Base-by-base conservation (phyloP, 2,888 invertebrate species). In the Coremacera marginata region DNA sequence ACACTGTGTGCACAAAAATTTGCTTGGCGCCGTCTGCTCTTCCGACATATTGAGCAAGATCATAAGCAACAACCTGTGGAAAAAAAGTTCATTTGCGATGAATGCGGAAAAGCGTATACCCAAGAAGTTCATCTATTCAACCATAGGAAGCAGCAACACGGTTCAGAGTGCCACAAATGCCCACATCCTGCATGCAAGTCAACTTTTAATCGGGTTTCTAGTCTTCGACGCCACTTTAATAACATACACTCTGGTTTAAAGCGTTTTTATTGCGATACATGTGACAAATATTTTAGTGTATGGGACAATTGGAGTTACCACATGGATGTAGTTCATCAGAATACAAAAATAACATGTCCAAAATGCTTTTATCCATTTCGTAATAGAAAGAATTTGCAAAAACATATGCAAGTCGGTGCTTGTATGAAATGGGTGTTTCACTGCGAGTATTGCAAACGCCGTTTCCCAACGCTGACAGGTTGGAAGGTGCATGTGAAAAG, bases 251-350 rank as follows among this genome's bases (percentile, higher is more conserved):
- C 77, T 0, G 49, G 75, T 7, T 60, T 49, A 7, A 65, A 62
- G 16, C 79, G 71, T 37, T 79, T 77, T 49, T 76, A 77, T 67
- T 79, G 79, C 19, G 51, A 34, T 11, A 72, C 72, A 70, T 79
- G 79, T 14, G 60, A 77, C 44, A 77, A 77, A 52, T 67, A 77
- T 25, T 79, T 79, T 74, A 77, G 76, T 27, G 60, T 77, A 31
- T 79, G 75, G 65, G 79, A 79, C 67, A 76, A 73, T 19, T 79
- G 79, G 77, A 77, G 77, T 22, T 79, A 79, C 25, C 79, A 79
- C 34, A 77, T 72, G 55, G 70, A 79, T 34, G 70, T 77, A 3
- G 76, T 79, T 49, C 79, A 79, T 44, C 72, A 76, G 37, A 71
- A 79, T 75, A 74, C 70, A 37, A 27, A 34, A 9, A 65, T 65